phyloP scores from a whole-genome alignment of 2,113 vertebrate genomes.

The Edolisoma coerulescens region DNA sequence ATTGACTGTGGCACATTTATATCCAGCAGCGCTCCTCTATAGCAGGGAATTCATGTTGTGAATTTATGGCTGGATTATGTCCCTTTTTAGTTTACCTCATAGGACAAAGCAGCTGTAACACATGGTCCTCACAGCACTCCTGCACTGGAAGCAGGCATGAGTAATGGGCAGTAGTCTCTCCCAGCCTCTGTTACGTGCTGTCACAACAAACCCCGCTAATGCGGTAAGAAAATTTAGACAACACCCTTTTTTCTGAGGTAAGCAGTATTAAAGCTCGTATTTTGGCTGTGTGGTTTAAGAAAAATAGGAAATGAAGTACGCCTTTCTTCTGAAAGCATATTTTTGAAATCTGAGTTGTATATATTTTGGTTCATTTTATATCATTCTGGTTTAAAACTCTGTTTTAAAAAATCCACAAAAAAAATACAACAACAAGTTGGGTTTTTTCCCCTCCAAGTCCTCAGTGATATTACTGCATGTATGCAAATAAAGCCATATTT shows the following conservation, averaged over 20 bases:
- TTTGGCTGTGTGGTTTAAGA: background rate
- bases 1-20: background rate
- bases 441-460: background rate
- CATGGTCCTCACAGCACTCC: background rate
- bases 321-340: background rate
- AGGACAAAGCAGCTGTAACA: slow-evolving; percentile 22
- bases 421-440: background rate
- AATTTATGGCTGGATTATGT: slow-evolving; percentile 19
- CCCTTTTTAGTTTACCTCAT: background rate
- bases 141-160: background rate
- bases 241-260: background rate
- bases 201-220: background rate
- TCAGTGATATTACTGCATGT: background rate
- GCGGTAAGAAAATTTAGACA: background rate
- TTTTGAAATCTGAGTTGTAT: background rate
- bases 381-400: background rate
- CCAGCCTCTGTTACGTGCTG: background rate
- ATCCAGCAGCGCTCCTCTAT: slow-evolving; percentile 10
- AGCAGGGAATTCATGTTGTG: background rate
- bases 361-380: background rate
- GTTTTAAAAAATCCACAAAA: background rate
- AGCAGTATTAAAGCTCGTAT: background rate
- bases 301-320: background rate
- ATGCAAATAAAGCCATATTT: background rate
- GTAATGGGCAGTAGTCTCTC: background rate